Conservation (phyloP, 2,797 vertebrate species). For the Sebastes glaucus region DNA sequence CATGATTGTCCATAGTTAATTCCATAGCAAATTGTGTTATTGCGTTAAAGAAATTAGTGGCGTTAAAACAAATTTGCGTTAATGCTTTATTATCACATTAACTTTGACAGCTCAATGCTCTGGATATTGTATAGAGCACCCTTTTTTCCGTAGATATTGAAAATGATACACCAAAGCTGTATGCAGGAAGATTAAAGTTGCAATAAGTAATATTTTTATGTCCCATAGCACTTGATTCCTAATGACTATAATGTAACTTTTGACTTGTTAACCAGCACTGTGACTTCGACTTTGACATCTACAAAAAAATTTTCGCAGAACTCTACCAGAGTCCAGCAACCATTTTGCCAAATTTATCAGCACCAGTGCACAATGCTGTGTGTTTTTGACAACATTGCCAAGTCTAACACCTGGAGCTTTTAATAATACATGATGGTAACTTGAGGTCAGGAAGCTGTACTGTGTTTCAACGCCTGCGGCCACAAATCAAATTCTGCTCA, state of each 20-base stretch:
- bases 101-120: too few species aligned
- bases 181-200: background rate
- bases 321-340: background rate
- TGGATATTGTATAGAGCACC: too few species aligned
- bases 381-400: background rate
- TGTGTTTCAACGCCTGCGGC: background rate
- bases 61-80: too few species aligned
- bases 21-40: too few species aligned
- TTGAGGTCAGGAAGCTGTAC: background rate
- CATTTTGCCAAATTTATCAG: background rate
- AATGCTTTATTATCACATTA: too few species aligned
- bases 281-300: background rate
- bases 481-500: background rate
- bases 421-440: background rate
- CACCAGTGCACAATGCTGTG: background rate
- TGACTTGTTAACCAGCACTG: too few species aligned
- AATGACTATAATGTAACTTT: too few species aligned
- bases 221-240: background rate
- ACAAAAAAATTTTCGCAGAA: too few species aligned
- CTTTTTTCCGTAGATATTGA: background rate
- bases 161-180: background rate
- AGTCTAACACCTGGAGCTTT: background rate
- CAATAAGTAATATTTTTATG: fast-evolving
- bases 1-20: too few species aligned
- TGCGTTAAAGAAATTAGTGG: fast-evolving